Conservation (phyloP, 2,113 vertebrate genomes). For the Takifugu flavidus region DNA sequence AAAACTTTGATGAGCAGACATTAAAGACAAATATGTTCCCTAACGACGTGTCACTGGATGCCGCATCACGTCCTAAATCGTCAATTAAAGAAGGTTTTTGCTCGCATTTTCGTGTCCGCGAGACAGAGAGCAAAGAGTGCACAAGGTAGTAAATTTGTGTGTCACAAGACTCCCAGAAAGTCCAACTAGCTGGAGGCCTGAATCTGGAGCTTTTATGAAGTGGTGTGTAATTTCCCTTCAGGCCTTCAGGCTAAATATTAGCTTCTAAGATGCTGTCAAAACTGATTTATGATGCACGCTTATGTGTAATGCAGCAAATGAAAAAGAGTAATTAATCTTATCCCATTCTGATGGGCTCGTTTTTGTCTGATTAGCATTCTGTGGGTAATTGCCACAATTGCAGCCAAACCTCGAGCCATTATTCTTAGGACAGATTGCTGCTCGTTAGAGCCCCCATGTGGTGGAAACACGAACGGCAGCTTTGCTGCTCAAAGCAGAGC, state of each 20-base stretch:
- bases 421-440: slow-evolving; percentile 47
- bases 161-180: slow-evolving; percentile 19
- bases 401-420: slow-evolving; percentile 49
- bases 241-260: slow-evolving; percentile 32
- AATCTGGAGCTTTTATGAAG: slow-evolving; percentile 29
- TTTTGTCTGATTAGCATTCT: slow-evolving; percentile 57
- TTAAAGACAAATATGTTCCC: slow-evolving; percentile 23
- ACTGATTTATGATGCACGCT: slow-evolving; percentile 47
- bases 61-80: neutral
- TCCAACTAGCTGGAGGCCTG: slow-evolving; percentile 15
- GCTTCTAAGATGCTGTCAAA: slow-evolving; percentile 26
- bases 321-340: slow-evolving; percentile 47
- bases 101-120: neutral
- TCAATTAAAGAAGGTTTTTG: neutral
- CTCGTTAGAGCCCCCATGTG: slow-evolving; percentile 67
- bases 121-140: neutral
- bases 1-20: slow-evolving; percentile 47
- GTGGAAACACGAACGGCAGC: slow-evolving; percentile 49
- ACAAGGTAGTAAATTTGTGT: neutral
- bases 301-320: slow-evolving; percentile 24
- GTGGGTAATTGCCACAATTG: slow-evolving; percentile 51
- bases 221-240: slow-evolving; percentile 30
- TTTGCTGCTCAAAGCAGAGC: slow-evolving; percentile 8
- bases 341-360: slow-evolving; percentile 35
- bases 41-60: too few species aligned